Conservation (phyloP, 2,888 invertebrate species). For the Macaria notata region DNA sequence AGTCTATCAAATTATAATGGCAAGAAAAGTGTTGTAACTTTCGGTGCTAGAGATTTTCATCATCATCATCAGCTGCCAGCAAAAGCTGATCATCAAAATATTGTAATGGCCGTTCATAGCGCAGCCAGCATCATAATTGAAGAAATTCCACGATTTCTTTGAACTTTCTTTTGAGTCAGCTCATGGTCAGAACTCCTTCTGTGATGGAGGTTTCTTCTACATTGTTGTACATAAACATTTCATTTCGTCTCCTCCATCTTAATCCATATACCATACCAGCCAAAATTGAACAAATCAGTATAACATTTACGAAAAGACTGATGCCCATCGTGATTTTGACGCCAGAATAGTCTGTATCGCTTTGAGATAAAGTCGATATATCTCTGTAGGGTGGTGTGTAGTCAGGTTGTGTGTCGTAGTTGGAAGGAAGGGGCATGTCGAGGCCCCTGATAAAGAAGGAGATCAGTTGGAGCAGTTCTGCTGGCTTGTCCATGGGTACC, state of each 20-base stretch:
- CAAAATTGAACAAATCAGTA: constrained; percentile 45
- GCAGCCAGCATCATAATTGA: too few species aligned
- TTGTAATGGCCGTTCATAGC: too few species aligned
- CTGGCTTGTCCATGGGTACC: constrained; percentile 83
- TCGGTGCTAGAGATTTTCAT: too few species aligned
- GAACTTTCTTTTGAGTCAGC: constrained; percentile 18
- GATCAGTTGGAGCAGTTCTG: constrained; percentile 56
- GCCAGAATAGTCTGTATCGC: constrained; percentile 19
- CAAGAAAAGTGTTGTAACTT: too few species aligned
- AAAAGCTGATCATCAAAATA: too few species aligned
- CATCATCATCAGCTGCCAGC: too few species aligned
- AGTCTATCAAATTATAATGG: too few species aligned
- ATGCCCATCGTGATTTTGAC: constrained; percentile 44
- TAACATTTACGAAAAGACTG: constrained; percentile 56
- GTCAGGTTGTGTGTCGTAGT: constrained; percentile 34
- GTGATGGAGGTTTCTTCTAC: constrained; percentile 48
- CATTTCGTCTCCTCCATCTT: constrained; percentile 49
- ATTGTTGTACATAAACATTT: constrained; percentile 47
- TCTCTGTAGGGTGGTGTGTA: constrained; percentile 34
- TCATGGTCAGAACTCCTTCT: constrained; percentile 45
- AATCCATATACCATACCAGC: constrained; percentile 44
- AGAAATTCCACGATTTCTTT: constrained; percentile 2
- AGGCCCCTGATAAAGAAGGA: constrained; percentile 51
- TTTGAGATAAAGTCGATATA: constrained; percentile 13
- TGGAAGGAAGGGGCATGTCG: constrained; percentile 41